Evolutionary conservation across 2,888 invertebrate genomes (phyloP).

Genomic region (Meghimatium bilineatum): DNA sequence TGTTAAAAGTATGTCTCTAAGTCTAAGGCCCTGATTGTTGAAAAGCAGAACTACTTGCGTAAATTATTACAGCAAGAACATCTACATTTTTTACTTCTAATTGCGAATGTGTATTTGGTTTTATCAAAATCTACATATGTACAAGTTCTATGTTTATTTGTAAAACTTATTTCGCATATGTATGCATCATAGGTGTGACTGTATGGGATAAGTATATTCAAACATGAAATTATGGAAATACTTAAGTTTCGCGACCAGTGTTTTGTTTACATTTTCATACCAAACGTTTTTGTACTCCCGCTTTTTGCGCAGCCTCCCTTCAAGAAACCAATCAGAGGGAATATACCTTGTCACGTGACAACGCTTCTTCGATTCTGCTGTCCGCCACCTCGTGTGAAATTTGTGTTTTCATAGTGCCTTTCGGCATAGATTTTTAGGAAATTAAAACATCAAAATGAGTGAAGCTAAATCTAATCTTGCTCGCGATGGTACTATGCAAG

Average conservation of each 20-base stretch:
- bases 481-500: constrained; percentile 72
- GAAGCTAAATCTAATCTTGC: constrained; percentile 66
- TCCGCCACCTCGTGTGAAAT: constrained; percentile 67
- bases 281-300: constrained; percentile 59
- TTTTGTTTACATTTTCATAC: constrained; percentile 46
- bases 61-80: too few relatives aligned
- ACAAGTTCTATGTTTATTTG: too few relatives aligned
- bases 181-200: not conserved
- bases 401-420: constrained; percentile 58
- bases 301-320: constrained; percentile 63
- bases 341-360: constrained; percentile 67
- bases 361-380: constrained; percentile 66
- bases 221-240: not conserved
- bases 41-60: too few relatives aligned
- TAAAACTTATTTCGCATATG: not conserved
- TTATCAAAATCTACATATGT: too few relatives aligned
- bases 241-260: not conserved
- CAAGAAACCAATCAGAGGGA: constrained; percentile 60
- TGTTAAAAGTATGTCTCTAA: too few relatives aligned
- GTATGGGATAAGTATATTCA: not conserved
- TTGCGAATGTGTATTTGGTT: too few relatives aligned
- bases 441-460: constrained; percentile 64
- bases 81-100: too few relatives aligned
- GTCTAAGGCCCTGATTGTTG: too few relatives aligned
- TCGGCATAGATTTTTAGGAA: constrained; percentile 55